Evolutionary conservation across 2,113 vertebrate genomes (phyloP).

Genomic region (Butastur rufipennis): DNA sequence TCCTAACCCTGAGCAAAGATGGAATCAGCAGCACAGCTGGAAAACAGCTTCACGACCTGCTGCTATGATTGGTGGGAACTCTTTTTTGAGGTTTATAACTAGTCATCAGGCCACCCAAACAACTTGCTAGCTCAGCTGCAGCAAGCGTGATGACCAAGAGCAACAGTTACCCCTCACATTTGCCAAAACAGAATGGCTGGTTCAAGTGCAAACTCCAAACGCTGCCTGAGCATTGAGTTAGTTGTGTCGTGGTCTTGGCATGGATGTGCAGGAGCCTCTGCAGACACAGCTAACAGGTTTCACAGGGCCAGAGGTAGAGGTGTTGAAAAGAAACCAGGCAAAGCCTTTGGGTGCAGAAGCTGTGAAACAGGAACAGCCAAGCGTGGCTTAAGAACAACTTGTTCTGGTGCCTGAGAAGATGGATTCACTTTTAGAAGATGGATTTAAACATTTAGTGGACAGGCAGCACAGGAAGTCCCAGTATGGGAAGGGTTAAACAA

Average conservation of each 20-base stretch:
- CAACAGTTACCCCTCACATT: not conserved
- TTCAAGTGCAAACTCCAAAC: not conserved
- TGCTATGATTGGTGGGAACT: not conserved
- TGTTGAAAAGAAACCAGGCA: not conserved
- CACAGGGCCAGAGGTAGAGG: not conserved
- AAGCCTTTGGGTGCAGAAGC: not conserved
- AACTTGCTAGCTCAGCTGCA: not conserved
- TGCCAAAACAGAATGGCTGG: not conserved
- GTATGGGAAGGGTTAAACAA: not conserved
- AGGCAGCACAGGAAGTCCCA: not conserved
- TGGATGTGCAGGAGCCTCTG: not conserved
- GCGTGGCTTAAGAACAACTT: not conserved
- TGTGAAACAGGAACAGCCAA: not conserved
- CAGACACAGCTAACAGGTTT: not conserved
- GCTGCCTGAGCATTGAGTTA: not conserved
- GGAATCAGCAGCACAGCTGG: not conserved
- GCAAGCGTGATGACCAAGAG: rapidly evolving
- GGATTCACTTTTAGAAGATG: not conserved
- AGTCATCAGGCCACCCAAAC: not conserved
- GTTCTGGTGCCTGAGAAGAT: not conserved
- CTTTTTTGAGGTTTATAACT: not conserved
- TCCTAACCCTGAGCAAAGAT: not conserved
- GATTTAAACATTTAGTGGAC: not conserved
- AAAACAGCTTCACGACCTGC: not conserved
- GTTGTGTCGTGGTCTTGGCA: not conserved